Evolutionary conservation across 2,888 invertebrate genomes (phyloP).

Genomic region (Stegophylla sp.): DNA sequence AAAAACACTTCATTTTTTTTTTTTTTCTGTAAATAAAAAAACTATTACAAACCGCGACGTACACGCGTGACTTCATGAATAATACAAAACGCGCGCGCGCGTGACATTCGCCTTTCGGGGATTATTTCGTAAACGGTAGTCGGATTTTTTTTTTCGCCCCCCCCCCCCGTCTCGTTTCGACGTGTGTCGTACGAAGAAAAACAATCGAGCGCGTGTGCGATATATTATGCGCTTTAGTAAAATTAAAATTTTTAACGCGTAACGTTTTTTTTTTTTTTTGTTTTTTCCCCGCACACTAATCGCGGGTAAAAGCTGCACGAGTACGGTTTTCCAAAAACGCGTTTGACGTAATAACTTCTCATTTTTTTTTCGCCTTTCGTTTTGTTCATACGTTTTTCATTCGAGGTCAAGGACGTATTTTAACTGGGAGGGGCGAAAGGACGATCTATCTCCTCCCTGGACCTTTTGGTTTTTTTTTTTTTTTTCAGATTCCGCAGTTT

Average conservation of each 20-base stretch:
- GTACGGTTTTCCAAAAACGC: no score
- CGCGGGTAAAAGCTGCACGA: no score
- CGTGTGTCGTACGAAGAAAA: not conserved
- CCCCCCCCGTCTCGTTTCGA: not conserved
- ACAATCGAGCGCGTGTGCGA: not conserved
- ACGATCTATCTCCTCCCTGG: no score
- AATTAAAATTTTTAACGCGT: not conserved
- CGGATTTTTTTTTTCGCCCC: not conserved
- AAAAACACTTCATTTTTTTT: not conserved
- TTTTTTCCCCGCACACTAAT: no score
- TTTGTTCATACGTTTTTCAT: no score
- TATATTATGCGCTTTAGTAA: not conserved
- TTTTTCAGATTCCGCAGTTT: no score
- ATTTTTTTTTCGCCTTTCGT: no score
- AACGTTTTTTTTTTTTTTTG: no score
- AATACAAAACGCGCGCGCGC: slow-evolving; percentile 21
- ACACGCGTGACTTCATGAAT: slow-evolving; percentile 12
- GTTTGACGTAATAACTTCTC: no score
- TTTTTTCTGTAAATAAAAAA: slow-evolving; percentile 24
- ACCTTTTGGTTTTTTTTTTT: no score
- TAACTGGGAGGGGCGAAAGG: no score
- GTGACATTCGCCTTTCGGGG: slow-evolving; percentile 9
- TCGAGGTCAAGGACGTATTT: no score
- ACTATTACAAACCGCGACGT: not conserved
- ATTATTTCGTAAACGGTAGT: slow-evolving; percentile 2